phyloP scores from a whole-genome alignment of 2,113 vertebrate genomes.

The Oriolus oriolus region DNA sequence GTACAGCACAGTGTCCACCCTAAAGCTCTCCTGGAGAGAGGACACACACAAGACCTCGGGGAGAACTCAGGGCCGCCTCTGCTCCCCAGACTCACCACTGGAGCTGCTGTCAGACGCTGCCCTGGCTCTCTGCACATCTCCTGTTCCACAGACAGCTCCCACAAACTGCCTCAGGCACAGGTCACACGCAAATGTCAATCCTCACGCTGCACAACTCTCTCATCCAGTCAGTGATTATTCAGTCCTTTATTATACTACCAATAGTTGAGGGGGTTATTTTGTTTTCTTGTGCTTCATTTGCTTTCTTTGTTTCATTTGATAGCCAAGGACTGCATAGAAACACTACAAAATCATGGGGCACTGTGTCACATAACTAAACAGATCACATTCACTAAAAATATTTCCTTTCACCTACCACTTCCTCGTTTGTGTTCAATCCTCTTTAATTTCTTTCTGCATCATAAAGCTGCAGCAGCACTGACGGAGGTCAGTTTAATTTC shows the following conservation, averaged over 20 bases:
- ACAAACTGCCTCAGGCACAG: accelerated
- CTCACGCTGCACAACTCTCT: accelerated
- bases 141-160: neutral
- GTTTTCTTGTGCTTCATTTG: neutral
- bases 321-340: neutral
- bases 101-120: accelerated
- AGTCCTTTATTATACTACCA: neutral
- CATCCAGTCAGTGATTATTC: neutral
- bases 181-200: neutral
- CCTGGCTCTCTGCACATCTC: neutral
- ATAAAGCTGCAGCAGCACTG: neutral
- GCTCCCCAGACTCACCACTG: neutral
- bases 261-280: accelerated
- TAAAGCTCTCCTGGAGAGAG: neutral
- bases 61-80: neutral
- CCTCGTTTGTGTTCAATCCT: neutral
- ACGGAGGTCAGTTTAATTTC: neutral
- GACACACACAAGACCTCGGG: accelerated
- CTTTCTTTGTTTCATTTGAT: neutral
- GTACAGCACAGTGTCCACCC: neutral
- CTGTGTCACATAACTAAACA: neutral
- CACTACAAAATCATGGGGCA: neutral
- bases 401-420: neutral
- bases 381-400: neutral
- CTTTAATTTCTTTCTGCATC: neutral